Base-by-base conservation (phyloP, 2,113 vertebrate species). In the Burhinus bistriatus region DNA sequence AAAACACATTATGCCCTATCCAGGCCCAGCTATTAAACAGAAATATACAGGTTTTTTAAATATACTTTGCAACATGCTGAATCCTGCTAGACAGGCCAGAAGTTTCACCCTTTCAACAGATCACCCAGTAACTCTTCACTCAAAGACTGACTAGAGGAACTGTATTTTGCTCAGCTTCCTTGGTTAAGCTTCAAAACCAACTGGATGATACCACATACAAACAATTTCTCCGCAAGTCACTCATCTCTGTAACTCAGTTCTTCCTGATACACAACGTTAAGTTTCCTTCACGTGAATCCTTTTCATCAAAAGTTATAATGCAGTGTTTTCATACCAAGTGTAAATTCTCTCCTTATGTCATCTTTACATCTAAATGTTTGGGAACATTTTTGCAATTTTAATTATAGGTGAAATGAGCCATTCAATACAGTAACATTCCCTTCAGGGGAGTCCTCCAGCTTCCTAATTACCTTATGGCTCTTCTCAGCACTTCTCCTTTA, bases 361-460 rank as follows among this genome's bases (percentile, higher is more conserved):
- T 8, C 62, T 57, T 47, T 34, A 12, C 22, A 52, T 44, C 20
- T 64, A 8, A 42, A 62, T 51, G 17, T 59, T 55, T 66, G 51
- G 69, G 69, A 91, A 70, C 11, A 23, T 30, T 40, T 83, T 26
- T 77, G 25, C 19, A 42, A 38, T 27, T 83, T 68, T 78, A 91
- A 75, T 92, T 61, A 20, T 0, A 81, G 27, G 42, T 77, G 36
- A 95, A 92, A 49, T 14, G 40, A 95, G n/a, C 30, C 62, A 52
- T 40, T 51, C 49, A 34, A 20, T 12, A 57, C 9, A 42, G 86
- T 5, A 69, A 68, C 32, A 40, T 36, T 71, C 44, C 32, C 84
- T 84, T 57, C 76, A 89, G 36, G 26, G 32, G 20, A 93, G 26
- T 55, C 75, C 40, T 83, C 51, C 83, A 95, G 73, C 78, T 90